Evolutionary conservation across 2,888 invertebrate species (phyloP).

Genomic region (Thymelicus acteon): DNA sequence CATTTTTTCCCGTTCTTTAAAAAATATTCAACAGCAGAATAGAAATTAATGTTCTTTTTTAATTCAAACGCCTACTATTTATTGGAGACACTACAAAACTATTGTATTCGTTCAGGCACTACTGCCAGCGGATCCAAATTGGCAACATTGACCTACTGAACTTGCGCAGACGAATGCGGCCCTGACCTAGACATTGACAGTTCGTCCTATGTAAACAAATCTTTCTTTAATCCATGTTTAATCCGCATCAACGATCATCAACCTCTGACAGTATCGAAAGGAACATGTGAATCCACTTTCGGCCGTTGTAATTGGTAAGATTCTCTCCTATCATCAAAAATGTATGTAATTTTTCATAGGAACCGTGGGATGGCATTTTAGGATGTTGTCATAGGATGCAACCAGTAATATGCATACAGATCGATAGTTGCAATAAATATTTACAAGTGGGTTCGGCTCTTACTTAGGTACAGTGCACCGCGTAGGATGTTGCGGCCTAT

Average conservation of each 20-base stretch:
- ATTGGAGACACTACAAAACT: constrained; percentile 16
- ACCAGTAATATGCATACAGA: not conserved
- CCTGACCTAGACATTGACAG: constrained; percentile 65
- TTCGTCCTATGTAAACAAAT: constrained; percentile 52
- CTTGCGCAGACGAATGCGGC: constrained; percentile 58
- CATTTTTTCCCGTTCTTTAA: too few species aligned
- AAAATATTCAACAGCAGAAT: too few species aligned
- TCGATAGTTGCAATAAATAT: not conserved
- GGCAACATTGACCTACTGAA: constrained; percentile 47
- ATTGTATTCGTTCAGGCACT: constrained; percentile 39
- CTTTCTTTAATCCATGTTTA: not conserved
- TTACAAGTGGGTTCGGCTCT: too few species aligned
- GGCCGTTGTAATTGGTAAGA: too few species aligned
- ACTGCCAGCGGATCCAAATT: not conserved
- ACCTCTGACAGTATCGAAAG: too few species aligned
- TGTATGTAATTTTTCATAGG: too few species aligned
- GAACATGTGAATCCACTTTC: too few species aligned
- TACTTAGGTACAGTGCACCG: too few species aligned
- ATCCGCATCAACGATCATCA: not conserved
- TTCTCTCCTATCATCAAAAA: too few species aligned
- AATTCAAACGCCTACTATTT: not conserved
- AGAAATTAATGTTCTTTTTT: too few species aligned
- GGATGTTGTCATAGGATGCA: not conserved
- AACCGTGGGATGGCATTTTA: not conserved
- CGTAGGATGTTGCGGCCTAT: too few species aligned